Conservation (phyloP, 2,797 vertebrate species). For the Chiroxiphia lanceolata region DNA sequence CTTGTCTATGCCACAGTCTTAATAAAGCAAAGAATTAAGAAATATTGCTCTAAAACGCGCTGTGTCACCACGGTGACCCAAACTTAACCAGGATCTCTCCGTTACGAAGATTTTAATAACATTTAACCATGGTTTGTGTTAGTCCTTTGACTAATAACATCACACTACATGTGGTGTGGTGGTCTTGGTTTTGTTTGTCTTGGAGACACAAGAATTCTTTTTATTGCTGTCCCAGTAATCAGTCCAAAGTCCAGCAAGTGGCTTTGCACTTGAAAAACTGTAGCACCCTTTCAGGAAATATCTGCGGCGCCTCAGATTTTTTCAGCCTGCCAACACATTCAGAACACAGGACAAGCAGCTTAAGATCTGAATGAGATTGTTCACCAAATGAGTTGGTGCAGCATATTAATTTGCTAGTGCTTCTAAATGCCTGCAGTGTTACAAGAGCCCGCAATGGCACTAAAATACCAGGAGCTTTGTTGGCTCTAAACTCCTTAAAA, state of each 20-base stretch:
- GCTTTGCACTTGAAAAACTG: conserved; percentile 32
- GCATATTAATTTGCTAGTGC: conserved; percentile 34
- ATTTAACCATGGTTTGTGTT: background rate
- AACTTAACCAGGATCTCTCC: background rate
- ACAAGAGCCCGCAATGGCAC: conserved; percentile 36
- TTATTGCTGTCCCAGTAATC: background rate
- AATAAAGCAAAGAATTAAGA: background rate
- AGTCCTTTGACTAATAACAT: background rate
- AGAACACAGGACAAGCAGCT: conserved; percentile 32
- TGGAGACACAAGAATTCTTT: background rate
- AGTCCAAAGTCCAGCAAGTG: conserved; percentile 30
- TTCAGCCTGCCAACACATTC: conserved; percentile 54
- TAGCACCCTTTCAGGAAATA: conserved; percentile 53
- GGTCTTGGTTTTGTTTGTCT: background rate
- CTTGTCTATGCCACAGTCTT: background rate
- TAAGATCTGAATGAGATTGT: conserved; percentile 50
- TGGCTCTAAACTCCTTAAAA: conserved; percentile 60
- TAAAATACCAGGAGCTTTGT: conserved; percentile 59
- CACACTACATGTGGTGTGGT: background rate
- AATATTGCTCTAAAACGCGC: background rate
- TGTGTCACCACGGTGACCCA: background rate
- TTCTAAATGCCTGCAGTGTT: conserved; percentile 63
- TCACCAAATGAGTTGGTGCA: conserved; percentile 43
- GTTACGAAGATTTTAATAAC: background rate
- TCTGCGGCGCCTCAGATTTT: background rate